Percentiles rank a stretch among this genome's conserved stretches.
phyloP scores from a whole-genome alignment of 2,888 invertebrate species.

The Lomographa bimaculata region DNA sequence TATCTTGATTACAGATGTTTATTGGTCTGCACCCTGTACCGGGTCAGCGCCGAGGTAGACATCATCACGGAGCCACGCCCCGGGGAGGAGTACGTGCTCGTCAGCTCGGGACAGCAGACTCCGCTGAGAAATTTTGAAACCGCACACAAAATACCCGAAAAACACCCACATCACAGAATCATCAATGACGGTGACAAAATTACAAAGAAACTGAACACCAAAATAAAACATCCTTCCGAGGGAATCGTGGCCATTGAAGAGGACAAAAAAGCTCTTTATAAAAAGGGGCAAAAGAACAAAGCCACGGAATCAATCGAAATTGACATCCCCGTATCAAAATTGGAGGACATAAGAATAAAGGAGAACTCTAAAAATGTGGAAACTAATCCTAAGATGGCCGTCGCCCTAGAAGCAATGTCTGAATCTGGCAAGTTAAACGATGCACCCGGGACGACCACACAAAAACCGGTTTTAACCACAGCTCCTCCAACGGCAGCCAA shows the following conservation, averaged over 20 bases:
- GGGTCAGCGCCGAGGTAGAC: slow-evolving; percentile 78
- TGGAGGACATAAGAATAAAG: slow-evolving; percentile 74
- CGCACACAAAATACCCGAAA: slow-evolving; percentile 87
- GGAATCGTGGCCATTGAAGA: slow-evolving; percentile 77
- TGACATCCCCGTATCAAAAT: slow-evolving; percentile 74
- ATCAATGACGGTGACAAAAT: slow-evolving; percentile 76
- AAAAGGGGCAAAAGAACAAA: slow-evolving; percentile 67
- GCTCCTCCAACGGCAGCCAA: slow-evolving; percentile 64
- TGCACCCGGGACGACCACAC: slow-evolving; percentile 74
- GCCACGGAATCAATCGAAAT: slow-evolving; percentile 70
- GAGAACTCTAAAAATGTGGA: slow-evolving; percentile 78
- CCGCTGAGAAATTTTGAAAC: slow-evolving; percentile 85
- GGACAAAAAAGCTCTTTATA: slow-evolving; percentile 64
- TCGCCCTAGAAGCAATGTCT: slow-evolving; percentile 73
- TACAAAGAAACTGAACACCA: slow-evolving; percentile 62
- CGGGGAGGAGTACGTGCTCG: slow-evolving; percentile 86
- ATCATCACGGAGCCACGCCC: slow-evolving; percentile 85
- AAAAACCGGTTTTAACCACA: slow-evolving; percentile 82
- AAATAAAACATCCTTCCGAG: slow-evolving; percentile 65
- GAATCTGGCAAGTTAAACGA: slow-evolving; percentile 74
- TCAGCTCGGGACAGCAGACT: slow-evolving; percentile 81
- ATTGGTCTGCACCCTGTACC: slow-evolving; percentile 70
- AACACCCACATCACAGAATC: slow-evolving; percentile 64
- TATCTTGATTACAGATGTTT: slow-evolving; percentile 79
- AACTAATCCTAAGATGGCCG: slow-evolving; percentile 70